Percentiles rank a stretch among this genome's conserved stretches.
phyloP scores from a whole-genome alignment of 2,797 vertebrate genomes.

The Vultur gryphus region DNA sequence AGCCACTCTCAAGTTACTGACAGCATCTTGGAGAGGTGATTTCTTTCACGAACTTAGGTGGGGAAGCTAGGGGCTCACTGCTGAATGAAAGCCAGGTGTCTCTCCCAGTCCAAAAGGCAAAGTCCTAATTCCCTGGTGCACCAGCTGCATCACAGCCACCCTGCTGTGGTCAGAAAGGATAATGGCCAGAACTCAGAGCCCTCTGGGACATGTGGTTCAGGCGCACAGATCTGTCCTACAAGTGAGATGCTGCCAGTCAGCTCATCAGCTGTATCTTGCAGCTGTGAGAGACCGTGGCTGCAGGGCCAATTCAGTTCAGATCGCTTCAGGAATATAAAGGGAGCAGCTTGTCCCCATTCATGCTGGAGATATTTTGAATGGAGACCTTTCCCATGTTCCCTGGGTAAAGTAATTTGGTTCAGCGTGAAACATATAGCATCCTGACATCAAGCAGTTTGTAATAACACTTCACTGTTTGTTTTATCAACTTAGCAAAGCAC shows the following conservation, averaged over 20 bases:
- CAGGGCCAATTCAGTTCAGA: neutral
- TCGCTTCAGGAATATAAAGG: neutral
- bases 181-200: neutral
- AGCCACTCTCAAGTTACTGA: neutral
- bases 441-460: neutral
- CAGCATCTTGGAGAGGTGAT: neutral
- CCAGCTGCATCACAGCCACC: rapidly evolving
- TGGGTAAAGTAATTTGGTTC: neutral
- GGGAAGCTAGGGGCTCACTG: neutral
- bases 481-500: neutral
- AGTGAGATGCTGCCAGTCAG: rapidly evolving
- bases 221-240: rapidly evolving
- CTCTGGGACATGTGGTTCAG: neutral
- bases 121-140: neutral
- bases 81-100: neutral
- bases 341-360: neutral
- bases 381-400: neutral
- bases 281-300: neutral
- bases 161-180: neutral
- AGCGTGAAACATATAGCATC: rapidly evolving
- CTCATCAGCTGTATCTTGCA: neutral
- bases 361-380: neutral
- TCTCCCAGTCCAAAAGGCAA: neutral
- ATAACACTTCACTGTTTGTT: neutral
- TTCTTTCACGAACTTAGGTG: neutral